phyloP scores from a whole-genome alignment of 2,888 invertebrate species.

The Cephalotes varians region DNA sequence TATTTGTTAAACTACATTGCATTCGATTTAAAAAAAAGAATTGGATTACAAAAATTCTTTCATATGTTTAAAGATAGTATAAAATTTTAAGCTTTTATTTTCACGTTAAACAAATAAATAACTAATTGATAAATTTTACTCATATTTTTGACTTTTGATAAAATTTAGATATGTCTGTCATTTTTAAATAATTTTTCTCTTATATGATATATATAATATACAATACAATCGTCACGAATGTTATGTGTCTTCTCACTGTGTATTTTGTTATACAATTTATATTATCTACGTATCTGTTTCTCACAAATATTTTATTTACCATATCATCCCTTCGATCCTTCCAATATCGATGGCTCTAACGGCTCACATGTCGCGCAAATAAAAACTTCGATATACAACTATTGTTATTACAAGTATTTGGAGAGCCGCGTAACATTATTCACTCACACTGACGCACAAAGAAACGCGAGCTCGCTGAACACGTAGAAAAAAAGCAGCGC shows the following conservation, averaged over 20 bases:
- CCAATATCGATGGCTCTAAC: neutral
- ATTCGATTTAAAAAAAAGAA: neutral
- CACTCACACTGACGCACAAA: neutral
- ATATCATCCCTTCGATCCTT: neutral
- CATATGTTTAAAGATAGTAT: neutral
- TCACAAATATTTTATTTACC: conserved; percentile 9
- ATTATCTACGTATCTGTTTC: neutral
- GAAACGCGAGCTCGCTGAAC: conserved; percentile 13
- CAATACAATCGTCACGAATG: neutral
- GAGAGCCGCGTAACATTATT: conserved; percentile 13
- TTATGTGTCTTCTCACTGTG: neutral
- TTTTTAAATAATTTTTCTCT: neutral
- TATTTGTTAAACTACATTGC: neutral
- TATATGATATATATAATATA: neutral
- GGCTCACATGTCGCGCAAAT: neutral
- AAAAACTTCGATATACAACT: conserved; percentile 9
- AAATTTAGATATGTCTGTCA: conserved; percentile 1
- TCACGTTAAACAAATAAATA: neutral
- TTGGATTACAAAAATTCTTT: neutral
- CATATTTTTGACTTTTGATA: conserved; percentile 6
- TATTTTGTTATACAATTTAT: neutral
- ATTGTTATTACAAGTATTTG: conserved; percentile 28
- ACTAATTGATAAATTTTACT: neutral
- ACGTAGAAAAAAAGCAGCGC: conserved; percentile 22
- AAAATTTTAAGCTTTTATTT: neutral